A percentile compares a stretch with the other conserved stretches of the same genome.
Evolutionary conservation across 2,888 invertebrate species (phyloP).

Genomic region (Acheta domesticus): DNA sequence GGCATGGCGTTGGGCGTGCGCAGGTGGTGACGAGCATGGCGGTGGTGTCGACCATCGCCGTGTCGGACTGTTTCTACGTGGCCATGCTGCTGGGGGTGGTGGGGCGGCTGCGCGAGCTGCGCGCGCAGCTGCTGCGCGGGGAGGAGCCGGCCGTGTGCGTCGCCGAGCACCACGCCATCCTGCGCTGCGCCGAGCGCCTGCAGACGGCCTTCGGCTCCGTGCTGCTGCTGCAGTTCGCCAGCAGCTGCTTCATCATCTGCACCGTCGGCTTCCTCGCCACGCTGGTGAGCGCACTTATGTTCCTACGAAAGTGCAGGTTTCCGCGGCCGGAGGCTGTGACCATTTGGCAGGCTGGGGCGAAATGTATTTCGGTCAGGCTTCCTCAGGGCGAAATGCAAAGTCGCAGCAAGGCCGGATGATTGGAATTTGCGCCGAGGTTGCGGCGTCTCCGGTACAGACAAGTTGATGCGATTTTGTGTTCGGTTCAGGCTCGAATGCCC

Average conservation of each 20-base stretch:
- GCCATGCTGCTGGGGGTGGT: not conserved
- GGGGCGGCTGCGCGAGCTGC: not conserved
- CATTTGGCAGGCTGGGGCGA: too few species aligned
- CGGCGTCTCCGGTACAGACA: too few species aligned
- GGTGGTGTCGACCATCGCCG: not conserved
- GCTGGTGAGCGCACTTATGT: not conserved
- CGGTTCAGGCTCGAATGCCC: too few species aligned
- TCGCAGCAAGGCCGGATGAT: too few species aligned
- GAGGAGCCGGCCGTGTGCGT: not conserved
- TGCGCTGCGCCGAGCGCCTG: not conserved
- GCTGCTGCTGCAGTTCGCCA: not conserved
- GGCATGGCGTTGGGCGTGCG: too few species aligned
- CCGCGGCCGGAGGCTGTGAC: too few species aligned
- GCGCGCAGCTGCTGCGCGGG: not conserved
- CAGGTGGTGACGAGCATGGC: not conserved
- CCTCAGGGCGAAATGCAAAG: too few species aligned
- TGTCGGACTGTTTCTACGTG: not conserved
- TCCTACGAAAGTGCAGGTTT: too few species aligned
- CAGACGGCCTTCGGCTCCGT: not conserved
- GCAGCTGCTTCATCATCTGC: not conserved
- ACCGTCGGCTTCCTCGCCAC: slow-evolving; percentile 18
- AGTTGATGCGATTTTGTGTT: too few species aligned
- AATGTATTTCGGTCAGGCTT: too few species aligned
- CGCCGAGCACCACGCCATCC: not conserved
- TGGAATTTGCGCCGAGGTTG: too few species aligned